Base-by-base conservation (phyloP, 2,888 invertebrate genomes). In the Sphaerophoria taeniata region DNA sequence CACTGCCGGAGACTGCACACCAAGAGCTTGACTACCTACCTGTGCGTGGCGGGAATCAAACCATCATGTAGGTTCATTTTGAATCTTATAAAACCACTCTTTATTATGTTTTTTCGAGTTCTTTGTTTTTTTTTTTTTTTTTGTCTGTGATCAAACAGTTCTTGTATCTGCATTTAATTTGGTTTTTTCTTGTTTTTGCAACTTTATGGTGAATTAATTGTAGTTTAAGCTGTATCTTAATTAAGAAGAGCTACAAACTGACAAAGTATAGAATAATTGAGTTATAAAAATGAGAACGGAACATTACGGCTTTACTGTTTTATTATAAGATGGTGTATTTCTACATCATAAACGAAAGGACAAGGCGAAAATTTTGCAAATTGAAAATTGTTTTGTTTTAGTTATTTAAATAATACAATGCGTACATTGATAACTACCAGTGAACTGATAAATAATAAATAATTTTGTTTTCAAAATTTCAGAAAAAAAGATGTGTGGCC, bases 1-100 rank as follows among this genome's bases (percentile, higher is more conserved):
- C n/a, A n/a, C n/a, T n/a, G n/a, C n/a, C 77, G 67, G 69, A 82
- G 83, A 78, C 78, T 83, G 65, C 83, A 83, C 78, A 83, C 83
- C 77, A 83, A 72, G 83, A 70, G 69, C 65, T 58, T 56, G 63
- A 83, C 63, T 72, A 43, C 60, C 83, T 83, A 78, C 78, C 78
- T 63, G 78, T 78, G 83, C 63, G 78, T 78, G 56, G 73, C 45
- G 51, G 56, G 73, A 58, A 70, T 60, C 51, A 70, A 45, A 51
- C 69, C 61, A 45, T 65, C 63, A 63, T 63, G 78, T 70, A 73
- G 43, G 83, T 83, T 76, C 53, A 36, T 70, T 49, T 74, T 63
- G 51, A 70, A 70, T 80, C 56, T 47, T 74, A 47, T 61, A 74
- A 47, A 51, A 36, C 47, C 24, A 67, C 78, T 53, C 60, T 60